Base-by-base conservation (phyloP, 2,888 invertebrate genomes). In the Hirtodrosophila alboralis region DNA sequence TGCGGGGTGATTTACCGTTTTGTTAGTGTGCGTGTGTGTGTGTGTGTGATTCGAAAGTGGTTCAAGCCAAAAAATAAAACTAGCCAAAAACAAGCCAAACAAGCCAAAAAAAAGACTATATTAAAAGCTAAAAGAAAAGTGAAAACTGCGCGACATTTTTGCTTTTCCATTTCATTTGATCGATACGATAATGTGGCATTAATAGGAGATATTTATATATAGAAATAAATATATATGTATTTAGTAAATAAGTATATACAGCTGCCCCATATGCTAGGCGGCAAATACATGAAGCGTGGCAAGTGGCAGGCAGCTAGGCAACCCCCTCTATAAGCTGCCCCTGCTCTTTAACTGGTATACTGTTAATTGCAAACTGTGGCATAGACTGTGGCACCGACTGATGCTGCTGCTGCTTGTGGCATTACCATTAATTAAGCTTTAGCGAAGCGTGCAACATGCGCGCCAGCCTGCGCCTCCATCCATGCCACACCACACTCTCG, bases 1-100 rank as follows among this genome's bases (percentile, higher is more conserved):
- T n/a, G n/a, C n/a, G 18, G 38, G 77, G 80, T 85, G 79, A 69
- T 85, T 83, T 80, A 80, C 84, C 86, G 79, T 80, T 85, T 58
- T 53, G 53, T 48, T 23, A 31, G 16, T 43, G 12, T 41, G 31
- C 16, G 36, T 31, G 41, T 27, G 41, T 53, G 48, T 28, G 43
- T 43, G 41, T 23, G 33, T 40, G 41, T 34, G 63, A 80, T 86
- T 86, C 69, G 86, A 83, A 83, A 86, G 86, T 86, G 84, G 72
- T 83, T 51, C 52, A 49, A 52, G 48, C 47, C 51, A 43, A 54
- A 40, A 44, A 18, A 18, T 18, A 3, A 53, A 44, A 52, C 71
- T 51, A 48, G 59, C 52, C 34, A 37, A 21, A 26, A 18, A 16
- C 26, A 12, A 5, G 26, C 7, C 10, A 28, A 26, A n/a, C 8